A percentile compares a stretch with the other conserved stretches of the same genome.
Conservation (phyloP, 2,797 vertebrate species). For the Podargus strigoides region DNA sequence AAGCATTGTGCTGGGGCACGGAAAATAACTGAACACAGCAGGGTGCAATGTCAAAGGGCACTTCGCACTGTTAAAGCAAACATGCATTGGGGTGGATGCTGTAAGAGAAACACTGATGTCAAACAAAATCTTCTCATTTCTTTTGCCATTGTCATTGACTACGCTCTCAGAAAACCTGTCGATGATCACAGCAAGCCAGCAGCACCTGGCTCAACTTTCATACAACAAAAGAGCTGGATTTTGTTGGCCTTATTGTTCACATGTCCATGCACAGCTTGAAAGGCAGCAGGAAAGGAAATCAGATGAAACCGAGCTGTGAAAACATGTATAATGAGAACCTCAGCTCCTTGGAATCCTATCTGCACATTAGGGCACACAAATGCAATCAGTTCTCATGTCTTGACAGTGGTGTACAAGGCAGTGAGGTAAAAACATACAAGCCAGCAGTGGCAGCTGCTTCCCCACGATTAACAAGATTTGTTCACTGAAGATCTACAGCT, state of each 20-base stretch:
- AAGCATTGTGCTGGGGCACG: neutral
- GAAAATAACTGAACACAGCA: neutral
- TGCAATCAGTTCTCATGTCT: neutral
- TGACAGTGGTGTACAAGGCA: neutral
- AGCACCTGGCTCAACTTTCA: neutral
- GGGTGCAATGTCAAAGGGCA: neutral
- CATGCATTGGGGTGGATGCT: neutral
- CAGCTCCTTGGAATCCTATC: neutral
- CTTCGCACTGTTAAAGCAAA: neutral
- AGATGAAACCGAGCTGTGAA: neutral
- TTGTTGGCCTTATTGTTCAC: neutral
- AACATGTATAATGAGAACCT: neutral
- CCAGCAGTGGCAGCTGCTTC: neutral
- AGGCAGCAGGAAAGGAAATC: neutral
- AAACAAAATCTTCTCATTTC: neutral
- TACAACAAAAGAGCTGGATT: neutral
- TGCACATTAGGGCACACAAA: neutral
- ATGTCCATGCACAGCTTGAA: neutral
- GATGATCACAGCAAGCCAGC: neutral
- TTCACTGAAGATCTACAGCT: neutral
- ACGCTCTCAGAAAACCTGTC: rapidly evolving
- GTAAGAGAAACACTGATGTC: neutral
- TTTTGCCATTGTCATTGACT: neutral
- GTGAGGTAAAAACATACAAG: neutral
- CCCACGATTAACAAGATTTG: neutral